Conservation (phyloP, 1,140 invertebrate genomes). For the Oryctes rhinoceros region DNA sequence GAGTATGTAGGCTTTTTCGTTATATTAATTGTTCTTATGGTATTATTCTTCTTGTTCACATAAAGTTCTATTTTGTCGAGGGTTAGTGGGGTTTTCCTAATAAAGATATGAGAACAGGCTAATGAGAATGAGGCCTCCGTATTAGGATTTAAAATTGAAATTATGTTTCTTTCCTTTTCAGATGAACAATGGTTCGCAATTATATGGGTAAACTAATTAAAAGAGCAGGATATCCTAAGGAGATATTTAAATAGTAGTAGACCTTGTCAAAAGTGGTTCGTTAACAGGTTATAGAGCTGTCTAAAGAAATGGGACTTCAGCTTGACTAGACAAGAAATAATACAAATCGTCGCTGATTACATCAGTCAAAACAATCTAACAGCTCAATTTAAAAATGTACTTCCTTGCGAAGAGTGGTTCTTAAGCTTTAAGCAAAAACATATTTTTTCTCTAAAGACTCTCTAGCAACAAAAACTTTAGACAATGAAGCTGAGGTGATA, state of each 20-base stretch:
- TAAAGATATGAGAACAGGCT: too few relatives aligned
- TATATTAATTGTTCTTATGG: slow-evolving; percentile 11
- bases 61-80: not conserved
- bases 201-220: slow-evolving; percentile 27
- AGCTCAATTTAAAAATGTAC: slow-evolving; percentile 38
- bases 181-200: slow-evolving; percentile 37
- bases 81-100: not conserved
- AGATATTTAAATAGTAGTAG: slow-evolving; percentile 66
- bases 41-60: slow-evolving; percentile 12
- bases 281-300: slow-evolving; percentile 14
- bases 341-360: not conserved
- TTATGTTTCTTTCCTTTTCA: slow-evolving; percentile 9
- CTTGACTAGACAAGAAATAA: not conserved
- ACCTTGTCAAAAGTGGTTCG: slow-evolving; percentile 24
- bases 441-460: slow-evolving; percentile 12
- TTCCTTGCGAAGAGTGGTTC: slow-evolving; percentile 34
- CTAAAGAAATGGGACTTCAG: not conserved
- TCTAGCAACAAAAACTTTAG: too few relatives aligned
- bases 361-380: not conserved
- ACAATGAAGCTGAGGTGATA: too few relatives aligned
- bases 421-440: slow-evolving; percentile 5
- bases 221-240: slow-evolving; percentile 73
- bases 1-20: not conserved
- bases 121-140: not conserved
- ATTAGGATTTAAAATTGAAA: slow-evolving; percentile 12